phyloP scores from a whole-genome alignment of 2,113 vertebrate species.

The Gadus chalcogrammus region DNA sequence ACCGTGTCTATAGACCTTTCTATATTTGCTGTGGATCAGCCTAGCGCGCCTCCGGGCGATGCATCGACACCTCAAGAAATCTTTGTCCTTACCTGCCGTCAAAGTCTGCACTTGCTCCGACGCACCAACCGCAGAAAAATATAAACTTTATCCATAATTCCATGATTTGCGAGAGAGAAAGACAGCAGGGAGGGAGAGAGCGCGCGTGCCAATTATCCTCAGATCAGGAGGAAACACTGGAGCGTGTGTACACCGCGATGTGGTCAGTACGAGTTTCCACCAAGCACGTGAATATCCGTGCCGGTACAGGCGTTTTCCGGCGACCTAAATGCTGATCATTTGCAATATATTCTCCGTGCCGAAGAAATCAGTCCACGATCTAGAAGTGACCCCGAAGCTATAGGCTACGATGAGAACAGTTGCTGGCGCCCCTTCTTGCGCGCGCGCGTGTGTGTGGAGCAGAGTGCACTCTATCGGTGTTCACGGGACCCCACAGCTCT shows the following conservation, averaged over 20 bases:
- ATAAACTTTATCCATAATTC: conserved; percentile 73
- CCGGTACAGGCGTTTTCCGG: conserved; percentile 19
- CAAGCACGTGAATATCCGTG: conserved; percentile 18
- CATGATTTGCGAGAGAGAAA: conserved; percentile 52
- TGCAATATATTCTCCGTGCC: conserved; percentile 27
- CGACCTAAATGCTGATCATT: conserved; percentile 32
- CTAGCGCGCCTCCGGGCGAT: not conserved
- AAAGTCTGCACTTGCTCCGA: conserved; percentile 78
- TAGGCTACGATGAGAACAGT: too few relatives aligned
- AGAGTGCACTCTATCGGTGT: conserved; percentile 58
- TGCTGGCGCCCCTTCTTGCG: not conserved
- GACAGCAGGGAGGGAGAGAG: not conserved
- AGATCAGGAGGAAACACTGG: conserved; percentile 35
- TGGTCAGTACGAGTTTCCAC: conserved; percentile 6
- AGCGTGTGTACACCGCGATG: not conserved
- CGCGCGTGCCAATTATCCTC: conserved; percentile 14
- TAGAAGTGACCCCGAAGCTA: conserved; percentile 32
- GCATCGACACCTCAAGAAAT: not conserved
- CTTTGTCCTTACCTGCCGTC: conserved; percentile 81
- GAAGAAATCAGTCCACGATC: conserved; percentile 27
- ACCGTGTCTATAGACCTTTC: not conserved
- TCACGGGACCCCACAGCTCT: conserved; percentile 41
- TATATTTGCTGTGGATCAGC: too few relatives aligned
- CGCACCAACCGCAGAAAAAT: conserved; percentile 70
- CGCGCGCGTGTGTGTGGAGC: conserved; percentile 27